Base-by-base conservation (phyloP, 2,888 invertebrate species). In the Kryphioiulus occultus region DNA sequence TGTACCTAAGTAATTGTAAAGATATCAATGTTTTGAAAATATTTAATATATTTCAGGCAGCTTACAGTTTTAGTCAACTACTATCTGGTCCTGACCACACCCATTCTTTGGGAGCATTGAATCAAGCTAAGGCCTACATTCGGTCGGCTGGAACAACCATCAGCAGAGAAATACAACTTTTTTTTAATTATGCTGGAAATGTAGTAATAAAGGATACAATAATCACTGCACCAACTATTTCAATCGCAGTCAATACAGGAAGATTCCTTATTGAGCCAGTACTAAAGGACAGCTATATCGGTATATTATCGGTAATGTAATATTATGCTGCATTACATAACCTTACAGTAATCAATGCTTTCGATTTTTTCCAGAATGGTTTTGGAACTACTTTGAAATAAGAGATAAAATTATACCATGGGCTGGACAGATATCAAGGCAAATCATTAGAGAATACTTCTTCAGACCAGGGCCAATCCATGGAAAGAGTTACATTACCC, bases 371-470 rank as follows among this genome's bases (percentile, higher is more conserved):
- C 3, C 17, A 78, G 78, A 78, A 78, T 78, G 78, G 78, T 78
- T 78, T 78, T 78, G 78, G 78, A 17, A 78, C 15, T 78, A 78
- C 30, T 78, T 78, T 78, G 30, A 78, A 30, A 78, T 78, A 30
- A 30, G 17, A 1, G 30, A 30, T 30, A 78, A 78, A 78, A 78
- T 78, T 17, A 78, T 78, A 2, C 78, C 78, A 30, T 78, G 78
- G 78, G 26, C 78, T 32, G 30, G 15, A 17, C 78, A 78, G 26
- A 78, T 78, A 78, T 10, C 30, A 17, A 78, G 30, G 4, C 26
- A 26, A 78, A 30, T 32, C 4, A 17, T 78, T 17, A 3, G 26
- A 1, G 78, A 78, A 78, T 78, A 78, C 17, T 4, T 78, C 0
- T 30, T 32, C 78, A 78, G 17, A 5, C 30, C 78, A 78, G 78